Evolutionary conservation across 1,140 invertebrate genomes (phyloP).

Genomic region (Apis laboriosa): DNA sequence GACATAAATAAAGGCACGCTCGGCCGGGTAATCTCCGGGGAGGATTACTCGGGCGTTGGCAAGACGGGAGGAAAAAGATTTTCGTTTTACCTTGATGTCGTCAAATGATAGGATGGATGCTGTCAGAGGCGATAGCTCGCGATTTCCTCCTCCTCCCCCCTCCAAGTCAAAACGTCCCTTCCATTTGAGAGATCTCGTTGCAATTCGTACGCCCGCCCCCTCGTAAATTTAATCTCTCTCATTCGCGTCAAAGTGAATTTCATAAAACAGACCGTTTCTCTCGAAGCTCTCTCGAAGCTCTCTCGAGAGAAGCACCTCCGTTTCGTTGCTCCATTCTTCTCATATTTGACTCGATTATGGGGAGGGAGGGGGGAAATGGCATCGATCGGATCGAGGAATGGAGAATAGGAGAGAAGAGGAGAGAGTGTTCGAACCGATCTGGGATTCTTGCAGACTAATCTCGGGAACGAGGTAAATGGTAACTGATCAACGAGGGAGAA

Average conservation of each 20-base stretch:
- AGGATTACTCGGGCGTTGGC: slow-evolving; percentile 36
- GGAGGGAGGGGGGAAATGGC: not conserved
- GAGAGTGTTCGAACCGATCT: slow-evolving; percentile 9
- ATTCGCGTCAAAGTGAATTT: slow-evolving; percentile 51
- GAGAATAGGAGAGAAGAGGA: not conserved
- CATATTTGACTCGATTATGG: slow-evolving; percentile 56
- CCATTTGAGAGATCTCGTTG: slow-evolving; percentile 14
- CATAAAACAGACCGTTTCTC: slow-evolving; percentile 48
- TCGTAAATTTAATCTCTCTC: slow-evolving; percentile 57
- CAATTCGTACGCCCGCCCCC: not conserved
- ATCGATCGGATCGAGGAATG: not conserved
- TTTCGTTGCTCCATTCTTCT: slow-evolving; percentile 55
- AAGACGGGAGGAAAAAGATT: slow-evolving; percentile 6
- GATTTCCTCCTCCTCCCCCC: slow-evolving; percentile 47
- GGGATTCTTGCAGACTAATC: slow-evolving; percentile 48
- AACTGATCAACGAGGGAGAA: slow-evolving; percentile 34
- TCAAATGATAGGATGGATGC: slow-evolving; percentile 8
- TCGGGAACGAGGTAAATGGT: slow-evolving; percentile 45
- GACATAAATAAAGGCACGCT: slow-evolving; percentile 66
- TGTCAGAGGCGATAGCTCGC: slow-evolving; percentile 10
- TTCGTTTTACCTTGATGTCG: slow-evolving; percentile 44
- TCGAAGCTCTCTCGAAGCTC: slow-evolving; percentile 33
- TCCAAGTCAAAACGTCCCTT: slow-evolving; percentile 40
- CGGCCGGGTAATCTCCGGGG: slow-evolving; percentile 57
- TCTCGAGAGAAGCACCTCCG: slow-evolving; percentile 43